Evolutionary conservation across 2,888 invertebrate genomes (phyloP).

Genomic region (Pecten maximus): DNA sequence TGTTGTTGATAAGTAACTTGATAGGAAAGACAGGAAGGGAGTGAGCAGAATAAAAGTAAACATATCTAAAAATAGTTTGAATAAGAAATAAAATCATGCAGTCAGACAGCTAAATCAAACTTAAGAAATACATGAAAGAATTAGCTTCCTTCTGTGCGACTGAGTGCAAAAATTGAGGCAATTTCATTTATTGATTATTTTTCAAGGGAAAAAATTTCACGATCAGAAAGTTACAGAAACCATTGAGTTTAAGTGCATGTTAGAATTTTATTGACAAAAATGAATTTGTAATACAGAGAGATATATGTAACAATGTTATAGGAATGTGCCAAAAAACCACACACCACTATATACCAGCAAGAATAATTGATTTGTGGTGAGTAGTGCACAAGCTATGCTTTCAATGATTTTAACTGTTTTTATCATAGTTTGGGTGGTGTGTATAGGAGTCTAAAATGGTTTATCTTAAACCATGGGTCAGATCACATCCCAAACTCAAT

Average conservation of each 20-base stretch:
- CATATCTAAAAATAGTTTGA: neutral
- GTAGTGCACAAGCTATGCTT: neutral
- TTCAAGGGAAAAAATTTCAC: neutral
- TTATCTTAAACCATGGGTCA: neutral
- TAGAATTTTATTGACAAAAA: neutral
- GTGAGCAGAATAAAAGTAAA: neutral
- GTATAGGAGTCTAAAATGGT: neutral
- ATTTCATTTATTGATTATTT: neutral
- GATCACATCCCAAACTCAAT: neutral
- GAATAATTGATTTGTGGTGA: conserved; percentile 7
- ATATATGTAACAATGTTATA: neutral
- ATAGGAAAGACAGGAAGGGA: neutral
- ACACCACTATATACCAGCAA: neutral
- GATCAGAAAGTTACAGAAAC: neutral
- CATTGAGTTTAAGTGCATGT: neutral
- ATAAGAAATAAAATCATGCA: neutral
- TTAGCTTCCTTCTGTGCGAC: neutral
- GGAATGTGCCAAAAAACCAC: neutral
- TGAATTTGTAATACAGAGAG: neutral
- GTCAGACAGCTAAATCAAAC: neutral
- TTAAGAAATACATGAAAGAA: neutral
- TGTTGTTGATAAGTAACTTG: neutral
- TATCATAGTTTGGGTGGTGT: neutral
- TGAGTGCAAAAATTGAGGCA: neutral
- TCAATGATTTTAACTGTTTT: neutral